phyloP scores from a whole-genome alignment of 2,888 invertebrate species.

The Sarcophaga caerulescens region DNA sequence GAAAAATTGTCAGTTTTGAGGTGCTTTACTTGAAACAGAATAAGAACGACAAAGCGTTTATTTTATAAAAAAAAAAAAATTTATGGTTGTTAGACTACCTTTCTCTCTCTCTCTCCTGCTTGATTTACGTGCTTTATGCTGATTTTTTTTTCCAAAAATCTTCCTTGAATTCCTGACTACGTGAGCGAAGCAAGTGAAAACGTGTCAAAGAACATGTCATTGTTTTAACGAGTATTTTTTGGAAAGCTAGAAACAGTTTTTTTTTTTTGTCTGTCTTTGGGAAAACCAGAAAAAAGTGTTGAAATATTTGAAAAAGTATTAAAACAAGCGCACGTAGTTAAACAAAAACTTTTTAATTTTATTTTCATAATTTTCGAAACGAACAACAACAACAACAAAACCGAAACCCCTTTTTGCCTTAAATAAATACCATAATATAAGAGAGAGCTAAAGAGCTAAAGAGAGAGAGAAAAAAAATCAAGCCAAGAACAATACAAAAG shows the following conservation, averaged over 20 bases:
- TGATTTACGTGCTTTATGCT: neutral
- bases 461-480: constrained; percentile 7
- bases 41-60: too few species aligned
- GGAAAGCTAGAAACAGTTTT: too few species aligned
- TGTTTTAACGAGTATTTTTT: constrained; percentile 9
- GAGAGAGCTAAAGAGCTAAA: too few species aligned
- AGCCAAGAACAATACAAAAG: constrained; percentile 10
- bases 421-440: constrained; percentile 11
- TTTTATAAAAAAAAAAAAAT: too few species aligned
- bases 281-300: constrained; percentile 4
- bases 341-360: constrained; percentile 60
- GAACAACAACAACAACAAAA: neutral
- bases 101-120: neutral
- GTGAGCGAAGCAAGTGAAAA: constrained; percentile 59
- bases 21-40: too few species aligned
- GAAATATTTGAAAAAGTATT: constrained; percentile 25
- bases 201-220: constrained; percentile 54
- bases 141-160: constrained; percentile 19
- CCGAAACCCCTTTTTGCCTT: constrained; percentile 2
- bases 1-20: too few species aligned
- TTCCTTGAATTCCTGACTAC: constrained; percentile 53
- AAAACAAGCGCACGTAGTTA: constrained; percentile 29
- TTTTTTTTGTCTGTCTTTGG: too few species aligned
- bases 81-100: too few species aligned
- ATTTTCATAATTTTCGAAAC: constrained; percentile 47